Evolutionary conservation across 1,140 invertebrate species (phyloP).

Genomic region (Galendromus occidentalis): DNA sequence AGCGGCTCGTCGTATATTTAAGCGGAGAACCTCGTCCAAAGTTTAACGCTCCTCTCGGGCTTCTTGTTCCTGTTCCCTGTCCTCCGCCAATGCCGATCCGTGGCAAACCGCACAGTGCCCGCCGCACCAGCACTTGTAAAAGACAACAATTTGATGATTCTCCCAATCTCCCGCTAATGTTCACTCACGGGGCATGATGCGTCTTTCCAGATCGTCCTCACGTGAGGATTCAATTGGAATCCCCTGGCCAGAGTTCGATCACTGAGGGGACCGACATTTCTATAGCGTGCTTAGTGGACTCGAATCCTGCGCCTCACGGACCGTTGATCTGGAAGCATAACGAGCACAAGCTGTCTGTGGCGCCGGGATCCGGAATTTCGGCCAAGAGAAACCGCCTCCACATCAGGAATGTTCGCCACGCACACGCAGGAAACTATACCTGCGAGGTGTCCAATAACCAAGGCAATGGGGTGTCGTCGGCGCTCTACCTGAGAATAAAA

Average conservation of each 20-base stretch:
- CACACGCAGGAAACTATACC: neutral
- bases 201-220: neutral
- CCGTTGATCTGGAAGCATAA: slow-evolving; percentile 1
- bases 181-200: neutral
- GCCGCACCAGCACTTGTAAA: too few relatives aligned
- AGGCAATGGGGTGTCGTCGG: neutral
- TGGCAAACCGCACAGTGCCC: too few relatives aligned
- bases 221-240: neutral
- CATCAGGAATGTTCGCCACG: neutral
- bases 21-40: too few relatives aligned
- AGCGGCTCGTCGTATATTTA: too few relatives aligned
- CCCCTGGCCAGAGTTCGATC: neutral
- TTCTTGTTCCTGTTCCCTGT: too few relatives aligned
- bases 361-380: neutral
- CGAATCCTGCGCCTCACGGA: neutral
- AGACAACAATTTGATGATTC: too few relatives aligned
- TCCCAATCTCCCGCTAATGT: neutral
- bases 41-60: too few relatives aligned
- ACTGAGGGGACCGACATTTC: neutral
- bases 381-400: neutral
- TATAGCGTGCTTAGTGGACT: neutral
- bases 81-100: too few relatives aligned
- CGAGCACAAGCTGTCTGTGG: neutral
- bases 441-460: neutral
- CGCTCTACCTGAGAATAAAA: neutral